phyloP scores from a whole-genome alignment of 1,140 invertebrate species.

The Pseudomyrmex flavicornis region DNA sequence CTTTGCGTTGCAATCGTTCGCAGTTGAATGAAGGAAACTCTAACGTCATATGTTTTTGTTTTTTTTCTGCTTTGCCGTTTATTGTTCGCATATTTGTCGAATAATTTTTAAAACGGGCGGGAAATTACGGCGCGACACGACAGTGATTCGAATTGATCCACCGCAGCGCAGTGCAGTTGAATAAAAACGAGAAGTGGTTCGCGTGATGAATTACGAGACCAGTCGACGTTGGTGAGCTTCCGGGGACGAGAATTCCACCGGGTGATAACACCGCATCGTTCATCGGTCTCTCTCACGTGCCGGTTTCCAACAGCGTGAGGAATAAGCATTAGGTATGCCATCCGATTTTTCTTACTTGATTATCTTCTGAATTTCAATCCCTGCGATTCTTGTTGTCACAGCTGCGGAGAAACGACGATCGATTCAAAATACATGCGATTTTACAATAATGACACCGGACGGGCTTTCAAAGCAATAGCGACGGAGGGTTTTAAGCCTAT shows the following conservation, averaged over 20 bases:
- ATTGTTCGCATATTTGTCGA: neutral
- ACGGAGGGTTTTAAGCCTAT: no score
- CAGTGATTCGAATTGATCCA: slow-evolving; percentile 40
- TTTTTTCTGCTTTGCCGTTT: neutral
- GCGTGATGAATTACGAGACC: slow-evolving; percentile 51
- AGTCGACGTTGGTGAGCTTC: slow-evolving; percentile 22
- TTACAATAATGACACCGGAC: no score
- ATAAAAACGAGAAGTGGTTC: slow-evolving; percentile 31
- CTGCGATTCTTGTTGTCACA: neutral
- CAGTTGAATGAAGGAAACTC: slow-evolving; percentile 3
- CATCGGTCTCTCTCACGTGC: slow-evolving; percentile 33
- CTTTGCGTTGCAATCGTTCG: neutral
- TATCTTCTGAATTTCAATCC: neutral
- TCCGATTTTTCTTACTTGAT: neutral
- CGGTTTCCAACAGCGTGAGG: slow-evolving; percentile 16
- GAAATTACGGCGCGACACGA: slow-evolving; percentile 19
- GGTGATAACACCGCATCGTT: slow-evolving; percentile 43
- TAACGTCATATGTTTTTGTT: neutral
- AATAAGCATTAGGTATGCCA: slow-evolving; percentile 56
- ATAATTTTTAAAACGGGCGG: neutral
- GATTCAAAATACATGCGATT: no score
- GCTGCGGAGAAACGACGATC: neutral
- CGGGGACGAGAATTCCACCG: slow-evolving; percentile 33
- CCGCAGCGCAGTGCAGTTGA: slow-evolving; percentile 33
- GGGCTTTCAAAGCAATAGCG: no score